Conservation (phyloP, 2,888 invertebrate species). For the Argynnis bischoffii region DNA sequence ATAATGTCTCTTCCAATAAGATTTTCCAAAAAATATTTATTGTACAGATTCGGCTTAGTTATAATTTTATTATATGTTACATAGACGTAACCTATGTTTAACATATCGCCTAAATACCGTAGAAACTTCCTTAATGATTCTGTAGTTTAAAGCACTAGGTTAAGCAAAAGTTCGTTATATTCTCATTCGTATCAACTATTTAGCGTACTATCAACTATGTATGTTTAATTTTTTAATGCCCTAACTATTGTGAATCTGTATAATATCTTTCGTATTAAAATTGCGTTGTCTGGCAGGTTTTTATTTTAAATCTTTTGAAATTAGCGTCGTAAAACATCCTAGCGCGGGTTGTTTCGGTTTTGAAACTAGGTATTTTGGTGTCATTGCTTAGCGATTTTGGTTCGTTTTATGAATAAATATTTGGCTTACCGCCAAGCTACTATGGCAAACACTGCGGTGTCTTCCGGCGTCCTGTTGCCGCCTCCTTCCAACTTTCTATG, state of each 20-base stretch:
- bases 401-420: slow-evolving; percentile 47
- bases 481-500: slow-evolving; percentile 16
- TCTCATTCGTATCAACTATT: slow-evolving; percentile 24
- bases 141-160: slow-evolving; percentile 41
- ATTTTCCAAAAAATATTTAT: too few relatives aligned
- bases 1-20: too few relatives aligned
- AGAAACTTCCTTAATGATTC: slow-evolving; percentile 41
- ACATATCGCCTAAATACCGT: too few relatives aligned
- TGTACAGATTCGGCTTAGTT: too few relatives aligned
- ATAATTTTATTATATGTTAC: too few relatives aligned
- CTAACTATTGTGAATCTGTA: too few relatives aligned
- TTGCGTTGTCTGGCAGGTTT: neutral
- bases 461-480: slow-evolving; percentile 54
- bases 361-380: slow-evolving; percentile 30
- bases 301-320: slow-evolving; percentile 19
- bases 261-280: neutral
- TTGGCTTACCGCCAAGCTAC: slow-evolving; percentile 57
- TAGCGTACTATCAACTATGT: slow-evolving; percentile 4
- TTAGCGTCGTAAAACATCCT: slow-evolving; percentile 27
- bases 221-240: neutral
- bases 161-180: too few relatives aligned
- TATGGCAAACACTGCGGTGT: slow-evolving; percentile 48
- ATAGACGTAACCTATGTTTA: too few relatives aligned
- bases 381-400: slow-evolving; percentile 44
- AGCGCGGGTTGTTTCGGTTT: slow-evolving; percentile 23